These are phyloP conservation scores for Pteronotus mesoamericanus DNA, from an alignment of 2,797 vertebrate species.

Conservation along the genomic window DNA sequence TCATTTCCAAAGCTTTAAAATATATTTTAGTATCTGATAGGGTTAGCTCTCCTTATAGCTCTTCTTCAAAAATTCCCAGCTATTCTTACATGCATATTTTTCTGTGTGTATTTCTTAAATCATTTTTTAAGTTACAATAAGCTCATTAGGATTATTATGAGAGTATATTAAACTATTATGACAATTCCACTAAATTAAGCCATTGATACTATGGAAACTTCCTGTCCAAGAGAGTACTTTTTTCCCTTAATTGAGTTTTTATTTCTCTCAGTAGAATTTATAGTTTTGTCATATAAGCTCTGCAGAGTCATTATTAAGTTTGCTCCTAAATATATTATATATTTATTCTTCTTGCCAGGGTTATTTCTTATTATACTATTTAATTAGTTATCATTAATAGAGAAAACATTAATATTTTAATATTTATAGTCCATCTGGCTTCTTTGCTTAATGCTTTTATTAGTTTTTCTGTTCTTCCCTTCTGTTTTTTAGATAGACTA, in stretches of 20 bases:
- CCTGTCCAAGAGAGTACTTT: neutral
- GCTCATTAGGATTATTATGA: neutral
- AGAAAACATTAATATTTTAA: neutral
- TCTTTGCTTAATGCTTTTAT: neutral
- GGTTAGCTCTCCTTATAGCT: neutral
- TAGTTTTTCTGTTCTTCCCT: neutral
- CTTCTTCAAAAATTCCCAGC: neutral
- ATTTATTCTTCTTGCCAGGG: too few relatives aligned
- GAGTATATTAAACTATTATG: neutral
- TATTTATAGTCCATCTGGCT: neutral
- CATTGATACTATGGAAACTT: neutral
- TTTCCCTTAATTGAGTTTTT: neutral
- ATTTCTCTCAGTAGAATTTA: neutral
- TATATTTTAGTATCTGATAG: too few relatives aligned
- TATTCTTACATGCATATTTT: neutral
- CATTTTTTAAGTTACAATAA: neutral
- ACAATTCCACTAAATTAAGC: neutral
- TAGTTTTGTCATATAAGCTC: neutral
- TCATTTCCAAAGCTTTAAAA: neutral
- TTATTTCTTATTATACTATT: neutral
- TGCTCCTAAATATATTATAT: neutral
- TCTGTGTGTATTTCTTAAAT: neutral
- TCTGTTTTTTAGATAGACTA: neutral
- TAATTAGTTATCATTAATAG: neutral
- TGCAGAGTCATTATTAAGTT: neutral